A percentile compares a stretch with the other conserved stretches of the same genome.
phyloP scores from a whole-genome alignment of 2,888 invertebrate genomes.

The Meteorus colon region DNA sequence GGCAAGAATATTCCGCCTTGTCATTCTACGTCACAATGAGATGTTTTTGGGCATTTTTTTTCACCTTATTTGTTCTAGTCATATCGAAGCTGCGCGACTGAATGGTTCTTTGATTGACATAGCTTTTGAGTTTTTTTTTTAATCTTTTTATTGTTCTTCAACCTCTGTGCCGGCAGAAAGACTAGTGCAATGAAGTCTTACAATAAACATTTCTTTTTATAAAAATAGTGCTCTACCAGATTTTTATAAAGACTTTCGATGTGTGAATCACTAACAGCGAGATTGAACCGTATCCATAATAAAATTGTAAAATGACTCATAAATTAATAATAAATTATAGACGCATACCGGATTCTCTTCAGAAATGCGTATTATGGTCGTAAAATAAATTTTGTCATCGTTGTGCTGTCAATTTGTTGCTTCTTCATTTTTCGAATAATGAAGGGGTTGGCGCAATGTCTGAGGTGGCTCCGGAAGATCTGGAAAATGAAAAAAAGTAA shows the following conservation, averaged over 20 bases:
- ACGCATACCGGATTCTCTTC: neutral
- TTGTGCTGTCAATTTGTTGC: neutral
- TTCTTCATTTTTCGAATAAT: neutral
- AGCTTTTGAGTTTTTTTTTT: neutral
- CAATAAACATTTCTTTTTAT: too few species aligned
- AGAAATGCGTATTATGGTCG: neutral
- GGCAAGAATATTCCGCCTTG: constrained; percentile 53
- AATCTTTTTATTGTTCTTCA: neutral
- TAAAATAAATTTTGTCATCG: neutral
- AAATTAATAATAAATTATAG: neutral
- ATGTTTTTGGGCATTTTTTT: neutral
- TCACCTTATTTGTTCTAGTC: neutral
- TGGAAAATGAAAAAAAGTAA: neutral
- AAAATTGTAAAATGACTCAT: neutral
- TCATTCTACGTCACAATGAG: constrained; percentile 10
- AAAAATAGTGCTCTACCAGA: too few species aligned
- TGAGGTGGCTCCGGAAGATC: neutral
- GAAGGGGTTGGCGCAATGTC: neutral
- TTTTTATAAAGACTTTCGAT: too few species aligned
- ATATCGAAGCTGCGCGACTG: neutral
- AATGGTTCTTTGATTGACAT: neutral
- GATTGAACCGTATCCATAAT: neutral
- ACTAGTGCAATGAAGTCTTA: neutral
- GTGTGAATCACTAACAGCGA: too few species aligned
- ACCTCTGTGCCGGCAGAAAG: neutral